Base-by-base conservation (phyloP, 2,888 invertebrate species). In the Osmoderma eremita region DNA sequence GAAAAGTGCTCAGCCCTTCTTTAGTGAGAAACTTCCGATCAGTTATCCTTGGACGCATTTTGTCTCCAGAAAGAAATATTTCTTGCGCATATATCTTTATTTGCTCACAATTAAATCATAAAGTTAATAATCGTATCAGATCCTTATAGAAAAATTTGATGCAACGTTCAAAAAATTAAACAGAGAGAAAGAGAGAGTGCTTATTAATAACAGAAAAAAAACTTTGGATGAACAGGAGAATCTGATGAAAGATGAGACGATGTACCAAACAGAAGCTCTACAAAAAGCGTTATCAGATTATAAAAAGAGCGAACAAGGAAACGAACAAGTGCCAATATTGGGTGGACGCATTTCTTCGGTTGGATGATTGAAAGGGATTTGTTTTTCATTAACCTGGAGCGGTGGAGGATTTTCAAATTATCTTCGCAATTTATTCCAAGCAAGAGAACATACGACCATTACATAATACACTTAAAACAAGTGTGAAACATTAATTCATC, bases 241-340 rank as follows among this genome's bases (percentile, higher is more conserved):
- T n/a, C 22, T 48, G 45, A 58, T 15, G 50, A 63, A 51, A 36
- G 30, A 38, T 17, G 63, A 13, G 18, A n/a, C 24, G 51, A 51
- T 63, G 39, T 63, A 63, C 51, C 51, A 51, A 63, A 53, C 50
- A 50, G 13, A 49, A 48, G 18, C 51, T 22, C 51, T 24, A 51
- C 39, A 65, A 67, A 67, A 56, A 63, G 63, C 56, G 63, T 63
- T 67, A 67, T 67, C 54, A 48, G 63, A 67, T 67, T 67, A 63
- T 63, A 54, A 63, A 24, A 49, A 56, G 30, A 17, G 49, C 39
- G 56, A 49, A 63, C 63, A 49, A 63, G 63, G 63, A 30, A 10
- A 45, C 17, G 17, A 49, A 49, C 12, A 41, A 41, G 39, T 17
- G 12, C 41, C 6, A 1, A 38, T 39, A 15, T 15, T 20, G 15